Conservation (phyloP, 2,888 invertebrate species). For the Perizoma affinitatum region DNA sequence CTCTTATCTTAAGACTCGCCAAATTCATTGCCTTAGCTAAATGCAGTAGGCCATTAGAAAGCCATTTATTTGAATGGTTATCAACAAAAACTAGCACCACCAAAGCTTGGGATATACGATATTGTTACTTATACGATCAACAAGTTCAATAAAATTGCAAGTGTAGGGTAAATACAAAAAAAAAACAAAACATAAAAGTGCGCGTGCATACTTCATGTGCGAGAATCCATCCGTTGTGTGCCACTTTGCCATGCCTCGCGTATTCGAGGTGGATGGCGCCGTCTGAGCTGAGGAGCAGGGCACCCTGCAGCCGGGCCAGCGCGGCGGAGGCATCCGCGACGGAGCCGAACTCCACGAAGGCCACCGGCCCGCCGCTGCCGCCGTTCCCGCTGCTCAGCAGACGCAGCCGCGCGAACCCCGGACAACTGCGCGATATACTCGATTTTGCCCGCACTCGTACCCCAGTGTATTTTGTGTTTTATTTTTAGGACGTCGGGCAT, state of each 20-base stretch:
- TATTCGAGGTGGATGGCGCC: conserved; percentile 99
- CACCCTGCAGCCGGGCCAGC: conserved; percentile 97
- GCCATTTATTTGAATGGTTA: not conserved
- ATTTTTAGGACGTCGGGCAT: not conserved
- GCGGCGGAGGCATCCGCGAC: conserved; percentile 95
- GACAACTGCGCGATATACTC: conserved; percentile 92
- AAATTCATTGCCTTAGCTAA: too few relatives aligned
- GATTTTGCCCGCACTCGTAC: conserved; percentile 72
- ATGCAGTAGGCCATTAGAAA: too few relatives aligned
- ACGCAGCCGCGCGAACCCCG: conserved; percentile 99
- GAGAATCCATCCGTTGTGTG: conserved; percentile 86
- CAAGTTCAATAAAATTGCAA: conserved; percentile 10
- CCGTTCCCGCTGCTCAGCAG: conserved; percentile 92
- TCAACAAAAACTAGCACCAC: not conserved
- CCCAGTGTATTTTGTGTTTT: conserved; percentile 42
- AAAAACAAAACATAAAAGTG: conserved; percentile 45
- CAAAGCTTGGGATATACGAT: too few relatives aligned
- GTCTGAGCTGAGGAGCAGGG: conserved; percentile 97
- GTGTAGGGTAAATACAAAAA: not conserved
- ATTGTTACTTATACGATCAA: too few relatives aligned
- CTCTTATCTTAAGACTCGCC: too few relatives aligned
- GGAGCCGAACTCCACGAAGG: conserved; percentile 99
- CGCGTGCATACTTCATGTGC: conserved; percentile 83
- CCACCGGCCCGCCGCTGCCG: conserved; percentile 91
- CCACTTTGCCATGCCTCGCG: conserved; percentile 98